A percentile compares a stretch with the other conserved stretches of the same genome.
Evolutionary conservation across 2,113 vertebrate genomes (phyloP).

Genomic region (Gopherus evgoodei): DNA sequence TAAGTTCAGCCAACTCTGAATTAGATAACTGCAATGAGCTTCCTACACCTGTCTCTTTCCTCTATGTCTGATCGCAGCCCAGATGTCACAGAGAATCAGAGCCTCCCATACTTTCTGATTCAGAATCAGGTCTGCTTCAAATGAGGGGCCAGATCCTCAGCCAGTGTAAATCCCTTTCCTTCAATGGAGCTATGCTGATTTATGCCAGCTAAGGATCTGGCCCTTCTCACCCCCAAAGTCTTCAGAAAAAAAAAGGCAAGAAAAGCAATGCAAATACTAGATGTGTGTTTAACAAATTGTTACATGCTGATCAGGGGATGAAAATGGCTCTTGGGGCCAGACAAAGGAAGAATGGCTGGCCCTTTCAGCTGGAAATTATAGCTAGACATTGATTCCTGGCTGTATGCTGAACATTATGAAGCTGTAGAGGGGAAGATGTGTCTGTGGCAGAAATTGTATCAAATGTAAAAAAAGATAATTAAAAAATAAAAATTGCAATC

Average conservation of each 20-base stretch:
- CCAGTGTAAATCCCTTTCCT: background rate
- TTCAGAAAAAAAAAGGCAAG: background rate
- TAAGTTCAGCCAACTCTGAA: background rate
- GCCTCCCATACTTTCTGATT: background rate
- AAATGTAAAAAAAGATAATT: background rate
- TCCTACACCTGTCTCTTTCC: background rate
- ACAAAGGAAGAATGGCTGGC: slow-evolving; percentile 4
- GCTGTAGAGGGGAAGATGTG: background rate
- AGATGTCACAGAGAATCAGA: background rate
- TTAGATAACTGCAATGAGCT: background rate
- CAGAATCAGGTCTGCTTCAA: background rate
- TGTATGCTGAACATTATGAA: background rate
- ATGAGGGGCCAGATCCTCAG: background rate
- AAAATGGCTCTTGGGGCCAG: slow-evolving; percentile 5
- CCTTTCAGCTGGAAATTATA: slow-evolving; percentile 28
- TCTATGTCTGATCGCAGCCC: background rate
- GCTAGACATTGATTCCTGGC: background rate
- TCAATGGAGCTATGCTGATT: background rate
- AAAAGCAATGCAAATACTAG: background rate
- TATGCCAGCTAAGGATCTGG: background rate
- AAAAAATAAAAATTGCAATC: background rate
- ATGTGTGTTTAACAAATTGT: background rate
- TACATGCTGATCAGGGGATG: background rate
- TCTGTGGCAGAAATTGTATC: slow-evolving; percentile 28
- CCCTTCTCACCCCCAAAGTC: background rate